Evolutionary conservation across 2,113 vertebrate species (phyloP).

Genomic region (Gasterosteus nipponicus): DNA sequence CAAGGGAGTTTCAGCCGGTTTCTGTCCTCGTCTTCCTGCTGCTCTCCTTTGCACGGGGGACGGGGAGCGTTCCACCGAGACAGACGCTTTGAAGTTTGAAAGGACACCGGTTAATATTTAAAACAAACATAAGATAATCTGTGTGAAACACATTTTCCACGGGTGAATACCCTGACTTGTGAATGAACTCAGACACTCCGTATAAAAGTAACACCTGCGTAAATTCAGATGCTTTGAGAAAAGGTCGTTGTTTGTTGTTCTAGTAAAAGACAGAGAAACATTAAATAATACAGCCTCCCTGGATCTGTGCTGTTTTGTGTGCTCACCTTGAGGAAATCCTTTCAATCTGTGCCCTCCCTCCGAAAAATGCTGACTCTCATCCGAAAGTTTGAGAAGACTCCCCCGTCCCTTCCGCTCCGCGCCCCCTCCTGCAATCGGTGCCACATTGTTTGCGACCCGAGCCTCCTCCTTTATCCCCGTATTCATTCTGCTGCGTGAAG

Average conservation of each 20-base stretch:
- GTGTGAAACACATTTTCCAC: neutral
- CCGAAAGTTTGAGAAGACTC: constrained; percentile 28
- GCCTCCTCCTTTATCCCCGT: constrained; percentile 21
- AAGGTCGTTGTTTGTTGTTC: neutral
- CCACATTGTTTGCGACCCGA: constrained; percentile 35
- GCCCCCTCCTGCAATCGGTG: neutral
- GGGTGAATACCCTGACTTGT: neutral
- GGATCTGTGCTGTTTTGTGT: constrained; percentile 27
- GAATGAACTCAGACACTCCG: neutral
- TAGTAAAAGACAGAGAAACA: neutral
- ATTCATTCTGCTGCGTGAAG: constrained; percentile 30
- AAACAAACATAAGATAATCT: constrained; percentile 12
- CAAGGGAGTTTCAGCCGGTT: constrained; percentile 42
- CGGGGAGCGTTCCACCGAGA: constrained; percentile 10
- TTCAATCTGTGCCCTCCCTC: constrained; percentile 25
- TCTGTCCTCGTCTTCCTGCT: constrained; percentile 44
- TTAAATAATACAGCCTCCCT: neutral
- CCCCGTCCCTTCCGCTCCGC: constrained; percentile 4
- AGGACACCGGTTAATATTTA: constrained; percentile 27
- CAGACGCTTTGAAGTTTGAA: constrained; percentile 26
- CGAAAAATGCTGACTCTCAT: constrained; percentile 41
- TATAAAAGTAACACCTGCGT: constrained; percentile 2
- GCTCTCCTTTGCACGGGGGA: constrained; percentile 8
- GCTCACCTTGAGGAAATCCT: constrained; percentile 47
- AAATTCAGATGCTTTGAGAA: constrained; percentile 1